Percentiles rank a stretch among this genome's conserved stretches.
Conservation (phyloP, 2,113 vertebrate species). For the Gyps fulvus region DNA sequence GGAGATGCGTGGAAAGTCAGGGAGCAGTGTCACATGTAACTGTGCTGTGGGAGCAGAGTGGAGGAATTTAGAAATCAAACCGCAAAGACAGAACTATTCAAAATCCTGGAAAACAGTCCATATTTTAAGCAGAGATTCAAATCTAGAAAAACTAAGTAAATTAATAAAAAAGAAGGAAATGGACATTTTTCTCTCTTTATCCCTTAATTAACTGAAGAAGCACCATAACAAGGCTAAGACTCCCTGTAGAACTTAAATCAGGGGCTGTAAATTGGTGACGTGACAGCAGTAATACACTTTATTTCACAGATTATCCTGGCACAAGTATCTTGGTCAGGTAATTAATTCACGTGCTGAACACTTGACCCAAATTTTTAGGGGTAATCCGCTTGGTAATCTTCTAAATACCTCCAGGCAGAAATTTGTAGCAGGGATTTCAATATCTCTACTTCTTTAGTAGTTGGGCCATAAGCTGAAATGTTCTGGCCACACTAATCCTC, state of each 20-base stretch:
- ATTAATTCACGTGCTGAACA: background rate
- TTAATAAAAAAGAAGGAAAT: background rate
- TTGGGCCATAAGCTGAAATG: background rate
- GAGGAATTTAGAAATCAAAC: background rate
- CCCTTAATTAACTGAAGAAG: background rate
- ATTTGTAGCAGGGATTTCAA: constrained; percentile 11
- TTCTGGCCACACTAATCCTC: constrained; percentile 35
- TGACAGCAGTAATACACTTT: constrained; percentile 23
- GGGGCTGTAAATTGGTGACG: background rate
- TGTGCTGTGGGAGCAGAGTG: background rate
- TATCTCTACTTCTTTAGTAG: background rate
- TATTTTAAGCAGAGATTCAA: background rate
- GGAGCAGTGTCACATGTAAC: background rate
- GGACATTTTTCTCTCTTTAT: background rate
- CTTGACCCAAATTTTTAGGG: constrained; percentile 6
- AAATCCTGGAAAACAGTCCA: background rate
- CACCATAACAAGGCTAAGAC: background rate
- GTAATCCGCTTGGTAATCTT: constrained; percentile 39
- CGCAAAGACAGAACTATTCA: background rate
- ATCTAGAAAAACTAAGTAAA: background rate
- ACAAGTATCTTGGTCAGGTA: constrained; percentile 1
- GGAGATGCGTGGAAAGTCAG: background rate
- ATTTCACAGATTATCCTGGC: constrained; percentile 24
- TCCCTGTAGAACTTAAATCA: background rate
- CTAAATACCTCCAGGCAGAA: constrained; percentile 22